phyloP scores from a whole-genome alignment of 30 jellyfish, hydroid and myxozoan genomes.

The Clytia hemisphaerica region DNA sequence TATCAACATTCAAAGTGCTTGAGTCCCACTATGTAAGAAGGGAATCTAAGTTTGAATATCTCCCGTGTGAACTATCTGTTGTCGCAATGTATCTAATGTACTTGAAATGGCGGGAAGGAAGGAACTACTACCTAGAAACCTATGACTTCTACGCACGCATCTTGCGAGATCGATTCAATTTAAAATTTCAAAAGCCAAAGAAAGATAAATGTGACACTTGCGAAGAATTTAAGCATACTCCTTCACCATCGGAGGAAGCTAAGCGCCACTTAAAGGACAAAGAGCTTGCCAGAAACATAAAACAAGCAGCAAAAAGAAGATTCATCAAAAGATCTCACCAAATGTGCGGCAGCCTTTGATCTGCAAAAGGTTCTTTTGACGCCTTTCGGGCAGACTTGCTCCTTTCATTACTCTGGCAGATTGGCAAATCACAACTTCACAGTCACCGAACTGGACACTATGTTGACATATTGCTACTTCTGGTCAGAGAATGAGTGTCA shows the following conservation, averaged over 20 bases:
- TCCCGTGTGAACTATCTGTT: neutral
- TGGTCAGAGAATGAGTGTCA: neutral
- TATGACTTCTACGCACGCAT: neutral
- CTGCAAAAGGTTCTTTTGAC: neutral
- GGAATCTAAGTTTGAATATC: conserved; percentile 2
- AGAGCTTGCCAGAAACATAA: neutral
- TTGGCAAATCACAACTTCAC: conserved; percentile 4
- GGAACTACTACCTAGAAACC: conserved; percentile 2
- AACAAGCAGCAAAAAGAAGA: neutral
- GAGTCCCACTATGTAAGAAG: conserved; percentile 18
- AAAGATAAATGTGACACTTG: conserved; percentile 10
- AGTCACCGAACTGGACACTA: too few relatives aligned
- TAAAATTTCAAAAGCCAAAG: conserved; percentile 8
- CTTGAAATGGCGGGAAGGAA: conserved; percentile 5
- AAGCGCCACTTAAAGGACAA: neutral
- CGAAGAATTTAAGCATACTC: neutral
- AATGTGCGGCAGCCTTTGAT: neutral
- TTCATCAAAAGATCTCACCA: neutral
- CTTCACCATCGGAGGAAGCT: neutral
- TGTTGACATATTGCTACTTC: neutral
- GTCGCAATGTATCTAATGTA: conserved; percentile 12
- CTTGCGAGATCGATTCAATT: neutral
- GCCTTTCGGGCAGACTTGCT: neutral
- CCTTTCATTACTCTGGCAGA: neutral
- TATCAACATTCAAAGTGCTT: neutral